These are phyloP conservation scores for Tenebrio molitor DNA, from an alignment of 1,140 invertebrate species.

Conservation along the genomic window DNA sequence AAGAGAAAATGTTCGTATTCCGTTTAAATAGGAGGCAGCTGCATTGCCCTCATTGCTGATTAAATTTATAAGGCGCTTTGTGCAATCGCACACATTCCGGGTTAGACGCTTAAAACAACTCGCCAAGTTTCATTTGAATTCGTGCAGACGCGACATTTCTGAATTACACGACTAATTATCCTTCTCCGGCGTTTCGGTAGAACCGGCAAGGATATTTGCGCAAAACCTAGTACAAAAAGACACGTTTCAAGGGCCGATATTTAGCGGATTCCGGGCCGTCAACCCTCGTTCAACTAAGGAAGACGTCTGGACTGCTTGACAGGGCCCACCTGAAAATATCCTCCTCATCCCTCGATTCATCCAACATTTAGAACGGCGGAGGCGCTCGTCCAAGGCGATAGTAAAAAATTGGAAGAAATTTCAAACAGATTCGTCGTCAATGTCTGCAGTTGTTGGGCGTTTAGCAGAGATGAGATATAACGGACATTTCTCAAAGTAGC, in stretches of 20 bases:
- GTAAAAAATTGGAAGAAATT: slow-evolving; percentile 5
- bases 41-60: slow-evolving; percentile 29
- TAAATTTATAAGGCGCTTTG: slow-evolving; percentile 40
- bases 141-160: slow-evolving; percentile 24
- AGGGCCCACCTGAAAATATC: slow-evolving; percentile 8
- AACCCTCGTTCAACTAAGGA: slow-evolving; percentile 13
- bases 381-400: background rate
- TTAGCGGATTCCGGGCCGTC: slow-evolving; percentile 29
- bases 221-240: slow-evolving; percentile 5
- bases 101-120: slow-evolving; percentile 19
- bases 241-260: slow-evolving; percentile 13
- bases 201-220: slow-evolving; percentile 10
- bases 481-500: slow-evolving; percentile 33
- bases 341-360: background rate
- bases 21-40: slow-evolving; percentile 16
- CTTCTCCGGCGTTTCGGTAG: background rate
- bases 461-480: slow-evolving; percentile 28
- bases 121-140: slow-evolving; percentile 23
- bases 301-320: slow-evolving; percentile 19
- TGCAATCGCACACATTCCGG: slow-evolving; percentile 18
- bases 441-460: slow-evolving; percentile 29
- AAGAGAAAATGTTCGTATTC: slow-evolving; percentile 49
- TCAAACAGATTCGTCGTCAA: slow-evolving; percentile 10
- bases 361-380: background rate
- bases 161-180: slow-evolving; percentile 28